Evolutionary conservation across 2,797 vertebrate genomes (phyloP), one percentile per base, ranked within the genome.

Genomic region (Gambusia yucatana): DNA sequence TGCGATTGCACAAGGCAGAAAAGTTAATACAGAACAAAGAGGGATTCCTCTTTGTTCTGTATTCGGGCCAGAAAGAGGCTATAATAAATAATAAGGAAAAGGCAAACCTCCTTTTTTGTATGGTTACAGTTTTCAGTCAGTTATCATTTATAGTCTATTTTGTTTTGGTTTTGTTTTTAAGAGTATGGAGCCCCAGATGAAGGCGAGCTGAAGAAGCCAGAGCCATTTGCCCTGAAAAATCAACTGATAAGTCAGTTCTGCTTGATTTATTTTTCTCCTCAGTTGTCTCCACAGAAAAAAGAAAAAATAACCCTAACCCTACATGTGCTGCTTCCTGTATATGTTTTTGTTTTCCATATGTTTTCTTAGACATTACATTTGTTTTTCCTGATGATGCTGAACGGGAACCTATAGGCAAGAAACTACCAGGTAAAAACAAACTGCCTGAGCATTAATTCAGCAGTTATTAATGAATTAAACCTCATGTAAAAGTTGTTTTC

Each of bases 181-280:
- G 98, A 97, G 84, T 96, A 97, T 3, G 98, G 98, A 0, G 95
- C 96, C 25, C 97, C 97, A 17, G 97, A 99, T 70, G 97, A 98
- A 69, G 96, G 93, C 5, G 97, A 98, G 86, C 91, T 99, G 84
- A 96, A 93, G 91, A 89, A 90, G 83, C 93, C 50, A 7, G 88
- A 95, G 75, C 96, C 97, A 0, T 96, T 95, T 59, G 93, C 96
- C 1, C 93, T 99, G 50, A 99, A 97, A 89, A 97, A 97, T 71
- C 96, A 98, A 80, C 94, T 99, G 70, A 85, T 99, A 30, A 96
- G 98, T 99, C 90, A 97, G 97, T 93, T 55, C 77, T 63, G 0
- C 73, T 52, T 39, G 25, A 36, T 46, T 33, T 30, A 4, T 11
- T n/a, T 47, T 9, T 22, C 0, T 16, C 61, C 81, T 73, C 79